phyloP scores from a whole-genome alignment of 2,113 vertebrate genomes.

The Colius striatus region DNA sequence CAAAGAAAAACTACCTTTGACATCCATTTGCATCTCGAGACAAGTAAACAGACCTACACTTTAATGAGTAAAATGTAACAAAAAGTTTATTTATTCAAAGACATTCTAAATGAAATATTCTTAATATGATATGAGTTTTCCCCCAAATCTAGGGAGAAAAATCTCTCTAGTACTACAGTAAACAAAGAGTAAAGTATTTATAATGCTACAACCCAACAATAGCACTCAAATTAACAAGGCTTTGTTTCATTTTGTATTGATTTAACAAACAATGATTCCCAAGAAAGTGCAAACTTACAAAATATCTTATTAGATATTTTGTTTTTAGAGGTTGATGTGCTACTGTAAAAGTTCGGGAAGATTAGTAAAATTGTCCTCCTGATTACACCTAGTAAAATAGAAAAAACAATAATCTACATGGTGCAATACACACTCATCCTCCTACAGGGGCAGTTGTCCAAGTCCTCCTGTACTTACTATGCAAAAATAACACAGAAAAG shows the following conservation, averaged over 20 bases:
- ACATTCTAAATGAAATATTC: background rate
- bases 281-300: background rate
- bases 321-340: background rate
- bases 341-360: background rate
- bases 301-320: background rate
- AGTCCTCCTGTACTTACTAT: background rate
- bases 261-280: background rate
- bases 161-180: background rate
- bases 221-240: background rate
- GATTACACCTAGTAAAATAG: background rate
- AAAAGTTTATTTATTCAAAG: constrained; percentile 15
- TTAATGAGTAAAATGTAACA: constrained; percentile 23
- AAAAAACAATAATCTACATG: background rate
- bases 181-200: background rate
- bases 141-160: background rate
- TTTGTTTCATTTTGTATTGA: background rate
- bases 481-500: background rate
- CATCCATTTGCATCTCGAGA: background rate
- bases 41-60: background rate
- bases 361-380: background rate
- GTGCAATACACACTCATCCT: background rate
- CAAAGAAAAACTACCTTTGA: background rate
- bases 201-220: background rate
- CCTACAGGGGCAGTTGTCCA: background rate
- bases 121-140: background rate